Base-by-base conservation (phyloP, 1,140 invertebrate genomes). In the Calliphora vicina region DNA sequence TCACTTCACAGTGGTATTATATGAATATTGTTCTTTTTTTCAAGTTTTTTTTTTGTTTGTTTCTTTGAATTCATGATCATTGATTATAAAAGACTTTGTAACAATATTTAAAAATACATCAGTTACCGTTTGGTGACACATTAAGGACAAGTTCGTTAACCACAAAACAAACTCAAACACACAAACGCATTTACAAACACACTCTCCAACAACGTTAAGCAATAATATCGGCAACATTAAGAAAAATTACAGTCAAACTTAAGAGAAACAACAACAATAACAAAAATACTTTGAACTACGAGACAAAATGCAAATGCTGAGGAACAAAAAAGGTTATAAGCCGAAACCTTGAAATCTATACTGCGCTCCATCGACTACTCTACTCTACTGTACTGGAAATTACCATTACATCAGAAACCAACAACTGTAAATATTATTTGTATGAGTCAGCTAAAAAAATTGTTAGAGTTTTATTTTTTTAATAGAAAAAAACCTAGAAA, bases 141-240 rank as follows among this genome's bases (percentile, higher is more conserved):
- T 78, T 78, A 78, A 78, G 74, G 74, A 78, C 74, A 78, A 78
- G 74, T 78, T 78, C 74, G 74, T 78, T 78, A 78, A 78, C 74
- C 74, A 43, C 74, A 78, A 35, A 43, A 42, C n/a, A 78, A 43
- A 78, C 45, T 50, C 10, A 50, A 50, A 23, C 35, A 13, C 74
- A 23, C 42, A 42, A 42, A 42, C 25, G 15, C 27, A 78, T 57
- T n/a, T 2, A 57, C 50, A 57, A 13, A 57, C 15, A 57, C 50
- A 57, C 50, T 25, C 61, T 23, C 25, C 1, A 23, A 67, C 61
- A 9, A 23, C 25, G 20, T 6, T 6, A 67, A 25, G 6, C 61
- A 67, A 4, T 67, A 67, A 78, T 29, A 76, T 35, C 73, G n/a
- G 17, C 73, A 78, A 78, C 42, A 25, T 35, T 35, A 35, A 35